A percentile compares a stretch with the other conserved stretches of the same genome.
Evolutionary conservation across 2,113 vertebrate genomes (phyloP).

Genomic region (Pollimyrus isidori): DNA sequence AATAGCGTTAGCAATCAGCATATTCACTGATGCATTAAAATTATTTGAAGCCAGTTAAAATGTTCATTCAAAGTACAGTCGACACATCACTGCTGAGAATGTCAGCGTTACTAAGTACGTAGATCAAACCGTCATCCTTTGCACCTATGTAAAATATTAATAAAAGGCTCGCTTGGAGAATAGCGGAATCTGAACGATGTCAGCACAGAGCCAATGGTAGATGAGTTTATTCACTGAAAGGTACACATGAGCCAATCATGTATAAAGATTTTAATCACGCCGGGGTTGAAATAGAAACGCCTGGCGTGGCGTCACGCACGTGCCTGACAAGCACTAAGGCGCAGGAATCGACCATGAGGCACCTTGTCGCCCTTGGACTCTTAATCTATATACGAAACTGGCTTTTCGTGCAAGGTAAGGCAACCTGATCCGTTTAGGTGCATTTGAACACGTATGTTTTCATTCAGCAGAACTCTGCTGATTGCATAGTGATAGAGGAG

Average conservation of each 20-base stretch:
- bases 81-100: background rate
- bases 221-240: background rate
- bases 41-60: background rate
- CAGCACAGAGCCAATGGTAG: background rate
- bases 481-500: background rate
- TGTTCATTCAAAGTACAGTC: background rate
- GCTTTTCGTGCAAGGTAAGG: constrained; percentile 13
- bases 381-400: background rate
- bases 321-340: background rate
- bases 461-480: background rate
- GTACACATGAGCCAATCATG: constrained; percentile 14
- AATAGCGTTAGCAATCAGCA: background rate
- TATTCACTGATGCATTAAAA: background rate
- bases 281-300: background rate
- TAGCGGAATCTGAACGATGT: background rate
- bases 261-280: background rate
- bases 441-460: background rate
- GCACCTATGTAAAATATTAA: background rate
- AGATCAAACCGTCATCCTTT: background rate
- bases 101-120: background rate
- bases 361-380: background rate
- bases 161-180: background rate
- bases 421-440: background rate
- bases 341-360: background rate
- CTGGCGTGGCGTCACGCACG: background rate